Base-by-base conservation (phyloP, 2,113 vertebrate genomes). In the Brachyhypopomus gauderio region DNA sequence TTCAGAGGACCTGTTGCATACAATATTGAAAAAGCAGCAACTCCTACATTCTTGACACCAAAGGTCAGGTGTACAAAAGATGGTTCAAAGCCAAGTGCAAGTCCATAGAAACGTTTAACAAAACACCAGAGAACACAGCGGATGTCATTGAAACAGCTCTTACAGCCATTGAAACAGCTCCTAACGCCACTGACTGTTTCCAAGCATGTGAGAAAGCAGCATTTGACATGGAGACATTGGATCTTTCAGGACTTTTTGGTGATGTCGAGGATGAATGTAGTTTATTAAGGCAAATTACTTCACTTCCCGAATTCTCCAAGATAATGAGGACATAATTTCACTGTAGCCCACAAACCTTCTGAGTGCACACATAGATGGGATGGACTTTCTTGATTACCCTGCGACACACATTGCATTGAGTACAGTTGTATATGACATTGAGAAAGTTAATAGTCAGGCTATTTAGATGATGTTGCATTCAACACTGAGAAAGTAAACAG, bases 151-250 rank as follows among this genome's bases (percentile, higher is more conserved):
- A 85, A 78, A 91, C 89, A 0, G 95, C 93, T 27, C 87, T 95
- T 0, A 92, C 92, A 88, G 94, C 94, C n/a, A n/a, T n/a, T n/a
- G n/a, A n/a, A 78, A 91, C 89, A 0, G 95, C 93, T 27, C 87
- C 95, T 0, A 92, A 92, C 88, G 94, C 94, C 16, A 89, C 95
- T 27, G 88, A 92, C 38, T 94, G 93, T 79, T 96, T 96, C 86
- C 86, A 88, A 20, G 89, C 79, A 36, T 94, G 86, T 79, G 83
- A 95, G 45, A 88, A 84, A 80, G 92, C 91, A 67, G 92, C 94
- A 25, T 79, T 89, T 0, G 95, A 96, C 0, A 85, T 55, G 0
- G 91, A 94, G 14, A 80, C 22, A 0, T 85, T 89, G 52, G 96
- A 93, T 85, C 93, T 70, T 0, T 90, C 85, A 27, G 95, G 94